Conservation (phyloP, 2,888 invertebrate species). For the Brachylomia viminalis region DNA sequence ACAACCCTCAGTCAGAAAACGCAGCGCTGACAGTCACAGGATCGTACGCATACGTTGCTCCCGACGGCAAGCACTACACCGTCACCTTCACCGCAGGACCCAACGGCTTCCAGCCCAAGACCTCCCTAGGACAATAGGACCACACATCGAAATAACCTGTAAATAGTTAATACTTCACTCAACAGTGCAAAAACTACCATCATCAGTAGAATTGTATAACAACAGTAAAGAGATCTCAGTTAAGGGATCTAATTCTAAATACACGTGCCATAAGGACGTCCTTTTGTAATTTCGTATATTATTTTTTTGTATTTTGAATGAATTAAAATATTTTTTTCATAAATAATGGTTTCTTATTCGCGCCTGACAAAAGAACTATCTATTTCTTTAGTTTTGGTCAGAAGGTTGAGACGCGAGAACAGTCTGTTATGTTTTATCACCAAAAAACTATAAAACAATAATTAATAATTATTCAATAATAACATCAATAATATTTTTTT, state of each 20-base stretch:
- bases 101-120: slow-evolving; percentile 91
- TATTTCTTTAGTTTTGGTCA: neutral
- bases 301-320: slow-evolving; percentile 66
- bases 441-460: neutral
- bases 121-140: slow-evolving; percentile 85
- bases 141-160: slow-evolving; percentile 44
- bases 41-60: slow-evolving; percentile 91
- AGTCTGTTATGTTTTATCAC: neutral
- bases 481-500: too few relatives aligned
- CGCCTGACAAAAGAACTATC: neutral
- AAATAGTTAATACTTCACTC: slow-evolving; percentile 70
- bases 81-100: slow-evolving; percentile 92
- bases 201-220: slow-evolving; percentile 29
- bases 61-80: slow-evolving; percentile 92
- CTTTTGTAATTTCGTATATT: slow-evolving; percentile 79
- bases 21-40: slow-evolving; percentile 92
- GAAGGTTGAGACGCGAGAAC: neutral
- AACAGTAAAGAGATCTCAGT: slow-evolving; percentile 76
- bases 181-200: slow-evolving; percentile 25
- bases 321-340: slow-evolving; percentile 55
- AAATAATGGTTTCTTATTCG: neutral
- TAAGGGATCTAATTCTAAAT: slow-evolving; percentile 75
- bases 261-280: slow-evolving; percentile 85
- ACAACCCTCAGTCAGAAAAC: slow-evolving; percentile 91
- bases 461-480: too few relatives aligned